Conservation (phyloP, 2,888 invertebrate species). For the Mystacides longicornis region DNA sequence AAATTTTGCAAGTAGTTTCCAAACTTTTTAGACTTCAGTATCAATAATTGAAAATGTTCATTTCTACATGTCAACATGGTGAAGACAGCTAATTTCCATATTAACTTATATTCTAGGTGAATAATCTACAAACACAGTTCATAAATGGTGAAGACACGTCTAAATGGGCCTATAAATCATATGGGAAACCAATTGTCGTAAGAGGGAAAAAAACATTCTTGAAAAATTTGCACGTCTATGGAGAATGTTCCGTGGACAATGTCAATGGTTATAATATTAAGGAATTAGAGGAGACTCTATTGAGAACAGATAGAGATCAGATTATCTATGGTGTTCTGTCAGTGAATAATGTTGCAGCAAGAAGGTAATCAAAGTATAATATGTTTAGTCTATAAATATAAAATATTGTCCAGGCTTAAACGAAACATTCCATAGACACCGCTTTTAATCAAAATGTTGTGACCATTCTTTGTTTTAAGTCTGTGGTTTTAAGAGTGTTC, state of each 20-base stretch:
- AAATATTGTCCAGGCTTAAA: too few species aligned
- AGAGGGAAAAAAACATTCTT: conserved; percentile 43
- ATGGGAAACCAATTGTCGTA: conserved; percentile 37
- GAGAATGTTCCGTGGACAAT: conserved; percentile 35
- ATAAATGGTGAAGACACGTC: conserved; percentile 40
- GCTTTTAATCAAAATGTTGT: too few species aligned
- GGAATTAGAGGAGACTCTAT: conserved; percentile 35
- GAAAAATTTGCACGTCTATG: conserved; percentile 37
- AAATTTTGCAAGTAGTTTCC: not conserved
- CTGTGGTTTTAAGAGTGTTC: too few species aligned
- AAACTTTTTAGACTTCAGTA: not conserved
- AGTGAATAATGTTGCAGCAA: conserved; percentile 32
- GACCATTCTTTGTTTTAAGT: too few species aligned
- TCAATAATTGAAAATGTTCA: not conserved
- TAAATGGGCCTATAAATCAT: conserved; percentile 37
- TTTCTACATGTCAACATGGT: not conserved
- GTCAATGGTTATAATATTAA: conserved; percentile 39
- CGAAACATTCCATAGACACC: too few species aligned
- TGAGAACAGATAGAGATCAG: conserved; percentile 40
- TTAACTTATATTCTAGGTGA: conserved; percentile 29
- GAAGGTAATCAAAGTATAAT: conserved; percentile 28
- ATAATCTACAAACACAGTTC: conserved; percentile 36
- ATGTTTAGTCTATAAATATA: too few species aligned
- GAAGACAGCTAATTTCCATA: not conserved
- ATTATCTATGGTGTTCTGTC: conserved; percentile 37